These are phyloP conservation scores for Oxyruncus cristatus DNA, from an alignment of 2,113 vertebrate genomes.

Conservation along the genomic window DNA sequence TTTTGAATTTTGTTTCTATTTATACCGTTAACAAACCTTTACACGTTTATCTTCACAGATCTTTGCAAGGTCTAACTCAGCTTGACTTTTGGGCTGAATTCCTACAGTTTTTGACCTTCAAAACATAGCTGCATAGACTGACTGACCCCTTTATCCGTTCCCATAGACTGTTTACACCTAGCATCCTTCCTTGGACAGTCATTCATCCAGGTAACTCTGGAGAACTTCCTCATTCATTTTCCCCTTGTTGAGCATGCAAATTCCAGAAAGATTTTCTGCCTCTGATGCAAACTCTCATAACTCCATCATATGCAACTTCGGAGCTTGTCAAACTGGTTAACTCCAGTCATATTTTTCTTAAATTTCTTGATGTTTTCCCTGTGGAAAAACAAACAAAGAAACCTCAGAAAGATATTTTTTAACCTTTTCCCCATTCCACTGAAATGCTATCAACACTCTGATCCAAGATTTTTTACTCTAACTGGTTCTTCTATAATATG, in stretches of 20 bases:
- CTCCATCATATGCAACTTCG: not conserved
- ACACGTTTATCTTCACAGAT: conserved; percentile 24
- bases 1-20: conserved; percentile 36
- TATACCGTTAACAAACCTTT: not conserved
- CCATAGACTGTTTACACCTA: conserved; percentile 22
- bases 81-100: conserved; percentile 51
- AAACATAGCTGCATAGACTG: not conserved
- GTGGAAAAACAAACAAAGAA: not conserved
- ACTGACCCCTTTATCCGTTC: conserved; percentile 11
- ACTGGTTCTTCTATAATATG: not conserved
- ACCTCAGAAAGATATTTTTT: not conserved
- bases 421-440: not conserved
- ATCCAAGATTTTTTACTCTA: not conserved
- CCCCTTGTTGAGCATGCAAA: not conserved
- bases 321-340: not conserved
- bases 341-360: not conserved
- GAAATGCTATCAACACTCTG: not conserved
- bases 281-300: not conserved
- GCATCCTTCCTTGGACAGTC: not conserved
- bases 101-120: not conserved
- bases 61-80: conserved; percentile 57
- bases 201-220: not conserved
- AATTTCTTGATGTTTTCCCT: not conserved
- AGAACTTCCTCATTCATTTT: not conserved
- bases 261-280: not conserved